phyloP scores from a whole-genome alignment of 2,888 invertebrate genomes.

The Parasteatoda lunata region DNA sequence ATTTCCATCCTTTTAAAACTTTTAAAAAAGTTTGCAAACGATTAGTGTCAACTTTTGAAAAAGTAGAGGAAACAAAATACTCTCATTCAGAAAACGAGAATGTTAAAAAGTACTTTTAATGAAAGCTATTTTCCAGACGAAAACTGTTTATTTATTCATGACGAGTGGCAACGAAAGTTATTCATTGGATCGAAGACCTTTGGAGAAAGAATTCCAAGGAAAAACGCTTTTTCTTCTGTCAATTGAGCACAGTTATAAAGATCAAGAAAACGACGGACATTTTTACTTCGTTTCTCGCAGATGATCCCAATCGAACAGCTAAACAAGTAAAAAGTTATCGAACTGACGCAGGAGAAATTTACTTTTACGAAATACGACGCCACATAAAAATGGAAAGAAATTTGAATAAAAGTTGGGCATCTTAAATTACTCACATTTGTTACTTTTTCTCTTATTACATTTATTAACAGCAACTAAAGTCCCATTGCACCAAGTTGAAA shows the following conservation, averaged over 20 bases:
- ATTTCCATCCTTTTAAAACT: too few species aligned
- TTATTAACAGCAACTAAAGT: too few species aligned
- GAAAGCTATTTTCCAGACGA: not conserved
- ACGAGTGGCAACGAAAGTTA: constrained; percentile 3
- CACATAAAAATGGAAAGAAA: not conserved
- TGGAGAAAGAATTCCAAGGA: constrained; percentile 24
- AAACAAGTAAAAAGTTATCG: constrained; percentile 26
- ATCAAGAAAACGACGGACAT: not conserved
- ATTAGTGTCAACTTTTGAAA: too few species aligned
- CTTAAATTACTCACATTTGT: too few species aligned
- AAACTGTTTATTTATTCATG: constrained; percentile 1
- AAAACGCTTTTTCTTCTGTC: not conserved
- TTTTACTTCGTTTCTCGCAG: not conserved
- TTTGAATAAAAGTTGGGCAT: too few species aligned
- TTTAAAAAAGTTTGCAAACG: too few species aligned
- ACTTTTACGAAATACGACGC: constrained; percentile 15
- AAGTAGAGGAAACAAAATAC: too few species aligned
- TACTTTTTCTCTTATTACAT: too few species aligned
- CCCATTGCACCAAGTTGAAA: too few species aligned
- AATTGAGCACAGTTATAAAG: constrained; percentile 22
- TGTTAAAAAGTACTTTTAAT: not conserved
- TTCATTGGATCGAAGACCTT: constrained; percentile 45
- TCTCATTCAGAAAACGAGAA: not conserved
- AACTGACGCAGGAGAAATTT: constrained; percentile 1
- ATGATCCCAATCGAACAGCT: constrained; percentile 23